Evolutionary conservation across 1,140 invertebrate genomes (phyloP).

Genomic region (Daktulosphaira vitifoliae): DNA sequence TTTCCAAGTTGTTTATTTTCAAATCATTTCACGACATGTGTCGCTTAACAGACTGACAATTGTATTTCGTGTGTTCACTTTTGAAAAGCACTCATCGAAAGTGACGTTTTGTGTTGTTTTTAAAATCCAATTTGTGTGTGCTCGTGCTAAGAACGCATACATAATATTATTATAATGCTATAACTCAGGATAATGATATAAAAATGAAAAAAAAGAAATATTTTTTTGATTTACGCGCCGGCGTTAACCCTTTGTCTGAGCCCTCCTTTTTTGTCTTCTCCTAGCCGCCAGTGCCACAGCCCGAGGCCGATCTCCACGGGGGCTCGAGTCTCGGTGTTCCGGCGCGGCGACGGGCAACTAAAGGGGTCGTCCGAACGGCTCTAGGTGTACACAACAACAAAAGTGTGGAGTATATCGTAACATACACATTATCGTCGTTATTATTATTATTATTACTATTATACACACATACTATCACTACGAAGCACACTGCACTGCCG

Average conservation of each 20-base stretch:
- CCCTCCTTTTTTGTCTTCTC: background rate
- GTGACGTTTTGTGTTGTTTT: constrained; percentile 3
- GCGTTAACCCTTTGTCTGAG: constrained; percentile 27
- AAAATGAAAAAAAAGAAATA: background rate
- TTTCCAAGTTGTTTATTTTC: too few species aligned
- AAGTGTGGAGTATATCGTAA: too few species aligned
- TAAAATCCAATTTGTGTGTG: constrained; percentile 27
- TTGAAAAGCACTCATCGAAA: too few species aligned
- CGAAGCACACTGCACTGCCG: too few species aligned
- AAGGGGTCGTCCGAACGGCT: too few species aligned
- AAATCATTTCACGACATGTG: too few species aligned
- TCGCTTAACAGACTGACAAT: too few species aligned
- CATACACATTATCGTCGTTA: too few species aligned
- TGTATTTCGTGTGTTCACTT: too few species aligned
- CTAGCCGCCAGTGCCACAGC: background rate
- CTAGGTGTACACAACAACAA: too few species aligned
- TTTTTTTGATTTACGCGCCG: constrained; percentile 30
- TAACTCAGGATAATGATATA: background rate
- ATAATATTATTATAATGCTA: background rate
- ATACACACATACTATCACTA: too few species aligned
- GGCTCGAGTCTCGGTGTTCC: background rate
- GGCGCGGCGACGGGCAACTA: background rate
- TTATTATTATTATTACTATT: too few species aligned
- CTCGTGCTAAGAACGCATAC: background rate
- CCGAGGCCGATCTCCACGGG: constrained; percentile 12